Base-by-base conservation (phyloP, 2,113 vertebrate genomes). In the Campylomormyrus tamandua region DNA sequence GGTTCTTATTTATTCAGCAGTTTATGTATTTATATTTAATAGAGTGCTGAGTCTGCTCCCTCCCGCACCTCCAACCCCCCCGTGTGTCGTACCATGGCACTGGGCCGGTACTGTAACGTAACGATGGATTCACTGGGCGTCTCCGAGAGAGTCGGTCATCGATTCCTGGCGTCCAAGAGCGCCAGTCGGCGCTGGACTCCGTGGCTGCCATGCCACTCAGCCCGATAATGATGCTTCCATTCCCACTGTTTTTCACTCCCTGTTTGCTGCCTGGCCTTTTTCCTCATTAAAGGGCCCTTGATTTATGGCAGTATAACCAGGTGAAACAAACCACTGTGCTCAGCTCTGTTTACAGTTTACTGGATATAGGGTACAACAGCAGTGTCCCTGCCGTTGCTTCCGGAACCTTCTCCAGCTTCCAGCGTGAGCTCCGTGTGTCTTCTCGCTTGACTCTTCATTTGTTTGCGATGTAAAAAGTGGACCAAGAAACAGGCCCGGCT, bases 1-100 rank as follows among this genome's bases (percentile, higher is more conserved):
- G 92, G 91, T 91, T 94, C 94, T 95, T 94, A 94, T 94, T 95
- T 94, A 94, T 94, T 95, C 93, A 94, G 92, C 92, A 94, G 94
- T 94, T 48, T 94, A 93, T 92, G 93, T 92, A 93, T 95, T 94
- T 93, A 94, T 94, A 93, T 94, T 94, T 94, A 77, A 95, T 93
- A 87, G 90, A 94, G 88, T 93, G 92, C 93, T 93, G 93, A 92
- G 89, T 35, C 53, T 90, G 89, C 90, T 89, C 93, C 91, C 62
- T 86, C 10, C 3, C 10, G 13, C 17, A 6, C 27, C n/a, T 19
- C n/a, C 19, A 45, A 13, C 3, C 9, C 45, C 21, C 50, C 50
- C 2, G 24, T 35, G 50, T 42, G 31, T 70, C 31, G 3, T 17
- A 53, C 70, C 19, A 8, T 11, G 31, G 48, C 19, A 0, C 80